Conservation (phyloP, 1,140 invertebrate species). For the Metaphire vulgaris region DNA sequence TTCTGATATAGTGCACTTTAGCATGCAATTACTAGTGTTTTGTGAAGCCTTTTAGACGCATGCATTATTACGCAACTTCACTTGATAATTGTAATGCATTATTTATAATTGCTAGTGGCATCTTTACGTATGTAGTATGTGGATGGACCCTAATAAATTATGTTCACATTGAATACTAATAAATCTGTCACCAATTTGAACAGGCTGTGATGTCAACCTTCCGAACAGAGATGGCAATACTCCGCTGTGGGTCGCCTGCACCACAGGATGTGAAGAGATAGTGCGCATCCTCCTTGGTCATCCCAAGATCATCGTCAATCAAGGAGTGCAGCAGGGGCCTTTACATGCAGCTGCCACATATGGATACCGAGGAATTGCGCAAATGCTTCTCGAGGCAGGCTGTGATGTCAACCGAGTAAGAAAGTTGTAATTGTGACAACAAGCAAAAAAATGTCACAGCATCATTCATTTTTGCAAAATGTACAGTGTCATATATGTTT, state of each 20-base stretch:
- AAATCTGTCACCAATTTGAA: not conserved
- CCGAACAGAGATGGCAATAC: slow-evolving; percentile 37
- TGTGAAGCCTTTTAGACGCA: too few species aligned
- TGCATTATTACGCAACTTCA: too few species aligned
- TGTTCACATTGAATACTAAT: not conserved
- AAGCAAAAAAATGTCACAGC: too few species aligned
- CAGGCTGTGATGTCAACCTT: slow-evolving; percentile 44
- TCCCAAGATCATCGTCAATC: slow-evolving; percentile 32
- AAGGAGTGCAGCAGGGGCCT: slow-evolving; percentile 34
- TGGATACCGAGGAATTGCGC: slow-evolving; percentile 36
- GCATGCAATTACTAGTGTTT: too few species aligned
- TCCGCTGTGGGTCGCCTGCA: slow-evolving; percentile 43
- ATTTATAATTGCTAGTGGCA: too few species aligned
- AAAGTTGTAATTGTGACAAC: not conserved
- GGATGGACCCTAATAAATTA: too few species aligned
- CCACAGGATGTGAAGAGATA: slow-evolving; percentile 38
- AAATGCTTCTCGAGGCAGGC: slow-evolving; percentile 39
- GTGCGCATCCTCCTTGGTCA: slow-evolving; percentile 37
- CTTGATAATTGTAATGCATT: too few species aligned
- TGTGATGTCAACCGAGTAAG: slow-evolving; percentile 46
- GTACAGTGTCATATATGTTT: not conserved
- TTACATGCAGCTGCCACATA: slow-evolving; percentile 41
- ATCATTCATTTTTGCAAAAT: not conserved
- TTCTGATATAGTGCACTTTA: too few species aligned
- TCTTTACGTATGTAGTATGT: too few species aligned